Conservation (phyloP, 2,797 vertebrate species). For the Gastrophryne carolinensis region DNA sequence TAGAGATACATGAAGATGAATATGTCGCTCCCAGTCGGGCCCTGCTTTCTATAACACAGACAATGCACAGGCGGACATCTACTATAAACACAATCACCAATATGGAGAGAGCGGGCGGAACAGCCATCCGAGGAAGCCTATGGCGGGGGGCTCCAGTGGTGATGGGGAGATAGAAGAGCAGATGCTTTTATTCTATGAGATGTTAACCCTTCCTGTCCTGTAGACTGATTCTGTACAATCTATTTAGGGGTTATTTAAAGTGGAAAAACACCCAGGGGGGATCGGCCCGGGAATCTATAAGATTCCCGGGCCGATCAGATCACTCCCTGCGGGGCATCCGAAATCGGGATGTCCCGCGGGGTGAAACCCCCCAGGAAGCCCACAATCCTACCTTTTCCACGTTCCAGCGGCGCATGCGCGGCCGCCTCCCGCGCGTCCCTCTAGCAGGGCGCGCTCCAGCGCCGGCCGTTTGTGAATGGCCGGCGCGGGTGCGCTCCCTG, state of each 20-base stretch:
- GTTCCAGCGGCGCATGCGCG: too few relatives aligned
- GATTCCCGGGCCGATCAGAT: too few relatives aligned
- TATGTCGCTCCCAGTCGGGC: conserved; percentile 40
- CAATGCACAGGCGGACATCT: conserved; percentile 47
- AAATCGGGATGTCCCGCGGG: too few relatives aligned
- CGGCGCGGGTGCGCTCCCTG: too few relatives aligned
- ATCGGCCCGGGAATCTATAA: too few relatives aligned
- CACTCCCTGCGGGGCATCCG: too few relatives aligned
- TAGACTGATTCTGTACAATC: background rate
- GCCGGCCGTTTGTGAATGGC: too few relatives aligned
- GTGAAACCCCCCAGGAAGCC: too few relatives aligned
- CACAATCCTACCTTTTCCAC: too few relatives aligned
- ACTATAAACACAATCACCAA: conserved; percentile 51
- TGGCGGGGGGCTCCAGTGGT: conserved; percentile 16
- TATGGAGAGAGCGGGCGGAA: conserved; percentile 16
- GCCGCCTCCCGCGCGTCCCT: too few relatives aligned
- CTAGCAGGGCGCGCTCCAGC: too few relatives aligned
- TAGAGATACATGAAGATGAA: conserved; percentile 47
- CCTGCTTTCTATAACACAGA: conserved; percentile 45
- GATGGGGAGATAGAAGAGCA: background rate
- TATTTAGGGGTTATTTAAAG: background rate
- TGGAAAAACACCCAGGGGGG: background rate
- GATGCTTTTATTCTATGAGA: background rate
- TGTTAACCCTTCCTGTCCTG: conserved; percentile 23
- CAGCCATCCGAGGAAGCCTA: conserved; percentile 13